Conservation (phyloP, 2,113 vertebrate species). For the Neodon shergylaensis region DNA sequence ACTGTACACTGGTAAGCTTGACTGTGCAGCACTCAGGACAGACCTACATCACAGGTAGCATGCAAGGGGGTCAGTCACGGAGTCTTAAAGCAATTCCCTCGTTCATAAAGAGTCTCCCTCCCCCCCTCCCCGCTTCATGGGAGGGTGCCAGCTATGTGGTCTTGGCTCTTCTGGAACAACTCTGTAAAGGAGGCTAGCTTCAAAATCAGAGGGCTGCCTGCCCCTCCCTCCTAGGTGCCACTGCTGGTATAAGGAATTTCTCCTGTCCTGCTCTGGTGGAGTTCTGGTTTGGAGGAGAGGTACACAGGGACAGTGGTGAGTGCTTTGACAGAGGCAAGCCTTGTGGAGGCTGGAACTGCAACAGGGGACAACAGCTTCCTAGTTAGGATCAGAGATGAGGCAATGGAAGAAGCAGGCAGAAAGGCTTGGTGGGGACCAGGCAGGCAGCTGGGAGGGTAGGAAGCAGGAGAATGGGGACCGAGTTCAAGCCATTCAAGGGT, state of each 20-base stretch:
- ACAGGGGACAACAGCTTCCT: too few relatives aligned
- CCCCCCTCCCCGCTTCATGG: background rate
- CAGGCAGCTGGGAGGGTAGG: background rate
- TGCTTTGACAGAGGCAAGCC: background rate
- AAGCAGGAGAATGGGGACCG: background rate
- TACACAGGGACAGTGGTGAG: background rate
- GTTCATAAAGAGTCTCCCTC: background rate
- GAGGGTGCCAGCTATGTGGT: background rate
- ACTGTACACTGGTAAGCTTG: background rate
- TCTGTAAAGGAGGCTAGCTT: background rate
- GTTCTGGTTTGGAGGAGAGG: background rate
- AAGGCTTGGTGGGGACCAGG: background rate
- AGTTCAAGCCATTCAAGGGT: background rate
- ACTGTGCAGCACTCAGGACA: background rate
- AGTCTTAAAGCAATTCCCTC: background rate
- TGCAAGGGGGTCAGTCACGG: rapidly evolving
- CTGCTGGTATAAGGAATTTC: background rate
- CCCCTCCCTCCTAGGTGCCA: background rate
- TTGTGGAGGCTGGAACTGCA: background rate
- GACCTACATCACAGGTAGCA: background rate
- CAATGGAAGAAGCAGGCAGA: background rate
- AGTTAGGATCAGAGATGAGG: background rate
- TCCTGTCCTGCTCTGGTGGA: background rate
- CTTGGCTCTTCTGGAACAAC: background rate
- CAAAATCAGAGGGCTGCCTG: background rate